Evolutionary conservation across 2,113 vertebrate genomes (phyloP), one percentile per base, ranked within the genome.

Genomic region (Crypturellus undulatus): DNA sequence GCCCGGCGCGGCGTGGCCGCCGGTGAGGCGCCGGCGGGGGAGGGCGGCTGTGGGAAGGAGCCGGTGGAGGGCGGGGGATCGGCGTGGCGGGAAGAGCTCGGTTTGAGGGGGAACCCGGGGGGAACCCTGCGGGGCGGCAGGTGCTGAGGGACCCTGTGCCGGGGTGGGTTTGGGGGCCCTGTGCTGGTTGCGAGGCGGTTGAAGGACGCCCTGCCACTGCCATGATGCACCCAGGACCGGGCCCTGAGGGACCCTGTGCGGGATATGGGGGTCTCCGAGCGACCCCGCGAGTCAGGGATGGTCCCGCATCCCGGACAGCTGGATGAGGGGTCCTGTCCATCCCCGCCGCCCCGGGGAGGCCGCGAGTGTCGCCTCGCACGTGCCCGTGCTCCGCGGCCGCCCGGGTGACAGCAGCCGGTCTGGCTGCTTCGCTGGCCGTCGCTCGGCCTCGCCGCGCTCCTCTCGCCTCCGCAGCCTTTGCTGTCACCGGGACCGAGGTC

Each of bases 11-110:
- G 54, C 22, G 69, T 12, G 30, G 65, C 7, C 16, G 40, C 15
- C 68, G 30, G 28, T 28, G 73, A 71, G 69, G 36, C 93, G 94
- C 91, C 87, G 96, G 96, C 91, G 96, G 79, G 80, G 34, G 91
- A 82, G 76, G 71, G 89, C 42, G 45, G 16, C 16, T 45, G 45
- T 45, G 51, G 51, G 51, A 52, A 52, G 51, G 51, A 52, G 51
- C 51, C 51, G 21, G 51, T 52, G 10, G 45, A 45, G 18, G 45
- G 42, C 42, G 63, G 45, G 32, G 28, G 82, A 52, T 28, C 59
- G 49, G 22, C 51, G 11, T 11, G 51, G 51, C 22, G 51, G 51
- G 51, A 52, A 25, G 24, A 25, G 51, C 51, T 25, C 51, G 51
- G 47, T 9, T 49, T 21, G 47, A 8, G 47, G 47, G 47, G 5